Evolutionary conservation across 2,113 vertebrate genomes (phyloP).

Genomic region (Meles meles): DNA sequence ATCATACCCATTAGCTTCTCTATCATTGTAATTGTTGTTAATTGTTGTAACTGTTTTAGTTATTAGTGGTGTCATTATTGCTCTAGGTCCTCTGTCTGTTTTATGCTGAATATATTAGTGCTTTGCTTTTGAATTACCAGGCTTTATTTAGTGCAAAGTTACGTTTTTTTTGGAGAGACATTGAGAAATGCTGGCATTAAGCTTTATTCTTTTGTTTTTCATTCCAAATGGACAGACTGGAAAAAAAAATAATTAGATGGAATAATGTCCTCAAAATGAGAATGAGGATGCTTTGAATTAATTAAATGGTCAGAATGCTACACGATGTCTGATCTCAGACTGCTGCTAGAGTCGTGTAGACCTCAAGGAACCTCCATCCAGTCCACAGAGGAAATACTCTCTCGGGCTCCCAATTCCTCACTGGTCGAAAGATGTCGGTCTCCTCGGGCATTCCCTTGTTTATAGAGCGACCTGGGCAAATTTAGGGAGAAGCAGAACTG

Average conservation of each 20-base stretch:
- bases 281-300: slow-evolving; percentile 59
- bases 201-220: slow-evolving; percentile 74
- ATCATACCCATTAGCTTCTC: slow-evolving; percentile 73
- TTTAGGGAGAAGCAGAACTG: neutral
- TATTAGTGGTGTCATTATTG: slow-evolving; percentile 69
- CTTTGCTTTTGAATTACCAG: slow-evolving; percentile 66
- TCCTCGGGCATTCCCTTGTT: neutral
- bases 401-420: neutral
- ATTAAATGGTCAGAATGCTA: slow-evolving; percentile 58
- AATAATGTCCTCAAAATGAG: slow-evolving; percentile 72
- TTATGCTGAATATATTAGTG: slow-evolving; percentile 63
- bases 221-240: slow-evolving; percentile 73
- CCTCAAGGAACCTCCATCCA: neutral
- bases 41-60: slow-evolving; percentile 76
- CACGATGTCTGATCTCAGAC: slow-evolving; percentile 36
- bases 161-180: slow-evolving; percentile 63
- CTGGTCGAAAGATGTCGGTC: neutral
- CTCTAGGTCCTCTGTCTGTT: slow-evolving; percentile 75
- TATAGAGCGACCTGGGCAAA: neutral
- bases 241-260: slow-evolving; percentile 72
- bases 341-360: slow-evolving; percentile 1
- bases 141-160: slow-evolving; percentile 72
- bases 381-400: neutral
- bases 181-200: slow-evolving; percentile 65
- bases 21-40: slow-evolving; percentile 73